These are phyloP conservation scores for Eriocheir sinensis DNA, from an alignment of 1,140 invertebrate genomes.

Conservation along the genomic window DNA sequence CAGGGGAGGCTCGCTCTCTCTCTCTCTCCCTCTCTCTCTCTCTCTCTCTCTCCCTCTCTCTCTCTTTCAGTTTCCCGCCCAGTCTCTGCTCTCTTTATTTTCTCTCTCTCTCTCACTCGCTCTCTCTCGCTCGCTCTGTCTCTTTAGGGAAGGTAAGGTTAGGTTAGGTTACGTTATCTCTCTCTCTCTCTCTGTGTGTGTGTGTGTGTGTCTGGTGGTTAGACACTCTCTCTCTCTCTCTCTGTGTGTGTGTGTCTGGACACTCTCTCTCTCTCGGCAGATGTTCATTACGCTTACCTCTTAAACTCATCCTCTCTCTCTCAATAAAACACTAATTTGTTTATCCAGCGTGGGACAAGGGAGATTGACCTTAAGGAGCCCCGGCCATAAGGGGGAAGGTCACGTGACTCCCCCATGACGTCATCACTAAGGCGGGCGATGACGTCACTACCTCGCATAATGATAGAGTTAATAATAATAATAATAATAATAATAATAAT, in stretches of 20 bases:
- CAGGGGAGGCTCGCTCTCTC: neutral
- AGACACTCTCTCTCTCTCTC: neutral
- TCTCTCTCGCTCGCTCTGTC: neutral
- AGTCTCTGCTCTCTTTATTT: neutral
- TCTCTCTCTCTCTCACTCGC: neutral
- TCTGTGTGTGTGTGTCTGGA: neutral
- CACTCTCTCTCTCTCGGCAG: neutral
- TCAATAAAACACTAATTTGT: too few species aligned
- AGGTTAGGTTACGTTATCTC: too few species aligned
- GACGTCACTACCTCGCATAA: too few species aligned
- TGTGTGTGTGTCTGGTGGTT: neutral
- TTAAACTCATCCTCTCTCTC: neutral
- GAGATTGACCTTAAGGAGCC: too few species aligned
- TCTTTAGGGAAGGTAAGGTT: too few species aligned
- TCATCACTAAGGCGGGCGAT: too few species aligned
- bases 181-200: neutral
- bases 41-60: constrained; percentile 36
- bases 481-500: too few species aligned
- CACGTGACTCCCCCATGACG: too few species aligned
- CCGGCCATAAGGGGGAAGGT: too few species aligned
- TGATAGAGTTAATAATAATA: too few species aligned
- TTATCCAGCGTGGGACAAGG: too few species aligned
- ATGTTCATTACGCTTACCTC: neutral
- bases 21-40: constrained; percentile 5
- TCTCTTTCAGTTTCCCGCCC: neutral